phyloP scores from a whole-genome alignment of 1,140 invertebrate species.

The Aleiodes sp. region DNA sequence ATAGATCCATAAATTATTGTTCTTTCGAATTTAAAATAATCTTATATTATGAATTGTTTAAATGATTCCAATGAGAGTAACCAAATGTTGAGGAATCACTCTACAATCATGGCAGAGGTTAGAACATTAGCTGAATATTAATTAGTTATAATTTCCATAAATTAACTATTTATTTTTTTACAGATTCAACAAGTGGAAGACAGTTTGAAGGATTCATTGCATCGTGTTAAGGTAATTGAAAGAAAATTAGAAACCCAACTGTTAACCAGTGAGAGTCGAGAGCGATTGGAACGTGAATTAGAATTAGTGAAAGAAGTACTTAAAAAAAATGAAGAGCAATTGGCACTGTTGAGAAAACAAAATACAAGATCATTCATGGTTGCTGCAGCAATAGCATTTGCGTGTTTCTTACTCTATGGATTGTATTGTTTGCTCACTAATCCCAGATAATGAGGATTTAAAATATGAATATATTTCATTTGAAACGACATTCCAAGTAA shows the following conservation, averaged over 20 bases:
- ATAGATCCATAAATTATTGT: no score
- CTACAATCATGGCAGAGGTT: constrained; percentile 15
- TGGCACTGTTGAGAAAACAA: constrained; percentile 49
- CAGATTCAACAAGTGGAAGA: constrained; percentile 59
- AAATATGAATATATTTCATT: neutral
- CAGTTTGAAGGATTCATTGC: constrained; percentile 49
- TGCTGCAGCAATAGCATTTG: constrained; percentile 50
- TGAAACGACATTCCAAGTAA: neutral
- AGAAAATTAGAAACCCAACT: constrained; percentile 51
- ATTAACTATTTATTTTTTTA: constrained; percentile 35
- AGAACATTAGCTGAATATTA: constrained; percentile 11
- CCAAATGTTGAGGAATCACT: constrained; percentile 6
- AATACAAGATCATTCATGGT: constrained; percentile 58
- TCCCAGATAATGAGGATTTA: constrained; percentile 31
- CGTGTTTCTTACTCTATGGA: constrained; percentile 52
- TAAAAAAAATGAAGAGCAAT: constrained; percentile 49
- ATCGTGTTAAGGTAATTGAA: constrained; percentile 52
- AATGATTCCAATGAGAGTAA: neutral
- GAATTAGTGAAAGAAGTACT: constrained; percentile 52
- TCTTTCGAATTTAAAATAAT: neutral
- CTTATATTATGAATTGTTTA: neutral
- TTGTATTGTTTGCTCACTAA: constrained; percentile 46
- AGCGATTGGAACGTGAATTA: constrained; percentile 54
- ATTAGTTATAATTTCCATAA: constrained; percentile 17
- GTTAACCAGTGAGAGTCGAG: constrained; percentile 50